A percentile compares a stretch with the other conserved stretches of the same genome.
Evolutionary conservation across 2,888 invertebrate genomes (phyloP).

Genomic region (Drosophila kuntzei): DNA sequence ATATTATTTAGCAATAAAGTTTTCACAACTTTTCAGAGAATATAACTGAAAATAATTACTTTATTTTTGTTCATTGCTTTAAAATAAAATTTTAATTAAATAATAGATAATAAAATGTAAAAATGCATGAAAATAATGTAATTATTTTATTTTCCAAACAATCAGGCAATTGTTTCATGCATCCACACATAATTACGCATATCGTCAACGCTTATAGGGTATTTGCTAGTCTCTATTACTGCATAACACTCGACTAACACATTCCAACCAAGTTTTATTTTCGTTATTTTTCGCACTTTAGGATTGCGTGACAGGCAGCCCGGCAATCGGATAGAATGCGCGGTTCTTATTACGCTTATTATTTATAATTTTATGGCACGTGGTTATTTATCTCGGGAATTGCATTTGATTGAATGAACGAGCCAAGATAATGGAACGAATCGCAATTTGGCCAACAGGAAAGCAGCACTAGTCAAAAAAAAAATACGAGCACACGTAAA

Average conservation of each 20-base stretch:
- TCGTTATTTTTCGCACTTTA: conserved; percentile 20
- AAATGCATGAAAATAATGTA: too few relatives aligned
- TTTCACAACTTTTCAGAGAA: too few relatives aligned
- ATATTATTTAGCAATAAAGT: too few relatives aligned
- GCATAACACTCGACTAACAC: not conserved
- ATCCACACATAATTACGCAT: too few relatives aligned
- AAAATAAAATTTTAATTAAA: too few relatives aligned
- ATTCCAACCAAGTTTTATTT: conserved; percentile 10
- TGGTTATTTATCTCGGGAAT: conserved; percentile 57
- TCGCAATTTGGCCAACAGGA: conserved; percentile 23
- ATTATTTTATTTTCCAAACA: too few relatives aligned
- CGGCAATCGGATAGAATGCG: conserved; percentile 13
- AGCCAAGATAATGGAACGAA: conserved; percentile 46
- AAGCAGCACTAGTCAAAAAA: not conserved
- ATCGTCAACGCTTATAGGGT: not conserved
- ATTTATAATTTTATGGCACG: conserved; percentile 60
- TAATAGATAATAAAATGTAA: too few relatives aligned
- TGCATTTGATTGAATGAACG: conserved; percentile 39
- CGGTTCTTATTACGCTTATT: conserved; percentile 38
- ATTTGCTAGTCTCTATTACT: not conserved
- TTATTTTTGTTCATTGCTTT: too few relatives aligned
- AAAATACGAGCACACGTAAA: not conserved
- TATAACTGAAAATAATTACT: too few relatives aligned
- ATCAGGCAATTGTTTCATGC: too few relatives aligned
- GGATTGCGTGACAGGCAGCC: conserved; percentile 25